Base-by-base conservation (phyloP, 1,140 invertebrate species). In the Brachionus asplanchnoidis region DNA sequence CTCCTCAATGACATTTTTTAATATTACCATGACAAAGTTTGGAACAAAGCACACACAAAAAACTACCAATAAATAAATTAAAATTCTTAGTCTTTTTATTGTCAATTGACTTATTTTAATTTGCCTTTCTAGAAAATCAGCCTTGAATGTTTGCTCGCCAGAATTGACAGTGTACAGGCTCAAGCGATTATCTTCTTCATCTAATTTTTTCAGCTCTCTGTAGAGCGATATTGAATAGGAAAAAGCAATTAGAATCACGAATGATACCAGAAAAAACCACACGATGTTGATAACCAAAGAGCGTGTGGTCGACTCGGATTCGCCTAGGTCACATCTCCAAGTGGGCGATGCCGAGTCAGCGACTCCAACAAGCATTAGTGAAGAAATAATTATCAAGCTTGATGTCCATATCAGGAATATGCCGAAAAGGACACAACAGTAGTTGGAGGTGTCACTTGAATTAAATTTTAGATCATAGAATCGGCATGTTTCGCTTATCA, bases 401-500 rank as follows among this genome's bases (percentile, higher is more conserved):
- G 50, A 65, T 42, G 65, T 82, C 79, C 79, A 82, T 9, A 82
- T 82, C 14, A 82, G 44, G 20, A 82, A 42, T 23, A 82, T 82
- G 40, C 79, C 79, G 26, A 82, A 82, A 1, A 82, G 23, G 8
- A 82, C 79, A 82, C 79, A 82, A 26, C 79, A 82, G 40, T 65
- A 60, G 42, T 82, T 82, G 7, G 50, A 65, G 23, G 79, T 82
- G 42, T 82, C 79, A 9, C 42, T 82, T 32, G 79, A 60, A 44
- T 82, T 82, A 11, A 82, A 65, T 82, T 68, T 60, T 17, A 82
- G 9, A 46, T 82, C 79, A 82, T 82, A 82, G n/a, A 82, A 82
- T 9, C 79, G 23, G 14, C 79, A 82, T 44, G 79, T 82, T 82
- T 82, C 79, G 40, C 53, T 42, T 12, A 82, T 82, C n/a, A 82